A percentile compares a stretch with the other conserved stretches of the same genome.
These are phyloP conservation scores for Drosophila aldrichi DNA, from an alignment of 2,888 invertebrate species.

Conservation along the genomic window DNA sequence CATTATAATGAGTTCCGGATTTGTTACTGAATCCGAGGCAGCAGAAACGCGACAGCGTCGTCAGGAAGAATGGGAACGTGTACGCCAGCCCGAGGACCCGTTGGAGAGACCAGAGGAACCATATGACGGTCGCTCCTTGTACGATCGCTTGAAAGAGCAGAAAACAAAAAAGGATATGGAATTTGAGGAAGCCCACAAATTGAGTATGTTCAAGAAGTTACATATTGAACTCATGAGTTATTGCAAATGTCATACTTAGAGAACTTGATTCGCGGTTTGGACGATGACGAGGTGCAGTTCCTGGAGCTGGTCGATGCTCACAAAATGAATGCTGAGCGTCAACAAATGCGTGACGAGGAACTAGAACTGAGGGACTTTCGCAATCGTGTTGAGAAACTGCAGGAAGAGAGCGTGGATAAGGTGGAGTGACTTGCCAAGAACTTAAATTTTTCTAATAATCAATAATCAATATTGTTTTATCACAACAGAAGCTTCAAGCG, in stretches of 20 bases:
- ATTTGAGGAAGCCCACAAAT: slow-evolving; percentile 96
- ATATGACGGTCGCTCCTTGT: slow-evolving; percentile 94
- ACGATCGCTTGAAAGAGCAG: slow-evolving; percentile 96
- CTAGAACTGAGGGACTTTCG: slow-evolving; percentile 94
- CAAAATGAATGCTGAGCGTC: slow-evolving; percentile 93
- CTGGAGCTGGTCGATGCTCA: slow-evolving; percentile 95
- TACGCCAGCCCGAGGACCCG: slow-evolving; percentile 95
- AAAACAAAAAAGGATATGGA: slow-evolving; percentile 96
- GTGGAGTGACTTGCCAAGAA: slow-evolving; percentile 45
- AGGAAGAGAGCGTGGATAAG: slow-evolving; percentile 88
- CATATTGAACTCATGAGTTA: too few relatives aligned
- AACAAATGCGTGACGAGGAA: slow-evolving; percentile 93
- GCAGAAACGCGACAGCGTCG: slow-evolving; percentile 92
- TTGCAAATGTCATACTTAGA: slow-evolving; percentile 85
- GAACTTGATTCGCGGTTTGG: slow-evolving; percentile 95
- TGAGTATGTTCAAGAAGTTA: slow-evolving; percentile 89
- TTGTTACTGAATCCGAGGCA: slow-evolving; percentile 94
- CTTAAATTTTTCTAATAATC: background rate
- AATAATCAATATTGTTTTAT: slow-evolving; percentile 2
- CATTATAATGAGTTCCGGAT: slow-evolving; percentile 93
- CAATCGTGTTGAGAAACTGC: slow-evolving; percentile 88
- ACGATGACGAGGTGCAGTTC: slow-evolving; percentile 98
- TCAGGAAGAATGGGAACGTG: slow-evolving; percentile 99
- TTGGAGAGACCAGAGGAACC: slow-evolving; percentile 95
- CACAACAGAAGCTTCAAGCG: slow-evolving; percentile 87